Base-by-base conservation (phyloP, 2,797 vertebrate genomes). In the Peromyscus eremicus region DNA sequence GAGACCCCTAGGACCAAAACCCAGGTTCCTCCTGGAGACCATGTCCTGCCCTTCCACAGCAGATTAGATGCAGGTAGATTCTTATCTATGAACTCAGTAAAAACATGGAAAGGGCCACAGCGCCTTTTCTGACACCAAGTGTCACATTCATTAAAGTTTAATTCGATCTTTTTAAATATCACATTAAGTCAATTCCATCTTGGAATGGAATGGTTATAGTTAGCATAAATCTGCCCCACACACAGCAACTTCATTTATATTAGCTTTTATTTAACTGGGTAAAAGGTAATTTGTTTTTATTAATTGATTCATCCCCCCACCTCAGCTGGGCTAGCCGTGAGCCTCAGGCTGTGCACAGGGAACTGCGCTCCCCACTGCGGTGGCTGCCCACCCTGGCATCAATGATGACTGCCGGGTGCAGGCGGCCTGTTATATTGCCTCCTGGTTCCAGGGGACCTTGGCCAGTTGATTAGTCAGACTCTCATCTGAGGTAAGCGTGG, bases 191-290 rank as follows among this genome's bases (percentile, higher is more conserved):
- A 80, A 97, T 77, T 98, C 98, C 97, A 87, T 97, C 98, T 96
- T 83, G 80, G 90, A 97, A 40, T 43, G 88, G 96, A 97, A 76
- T 46, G 73, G 96, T 98, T 96, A 93, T 91, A 57, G 94, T 88
- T 43, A 95, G 90, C 94, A 73, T 98, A 97, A 98, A 98, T 98
- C 98, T 98, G 97, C 97, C 96, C 57, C 29, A 79, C 96, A 92
- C 87, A 2, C 91, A 62, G 95, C n/a, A 88, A 83, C 97, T 98
- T 98, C 96, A 49, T 97, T 98, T 98, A 97, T 97, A 97, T 97
- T 98, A 96, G 94, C 96, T 98, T 98, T 98, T 98, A 97, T 98
- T 98, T 98, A 98, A 98, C 98, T 97, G 91, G 75, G 96, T 98
- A 96, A 98, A 98, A 98, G 96, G 91, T 97, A 96, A 98, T 98